These are phyloP conservation scores for Lepilemur septentrionalis DNA, from an alignment of 2,797 vertebrate species.

Conservation along the genomic window DNA sequence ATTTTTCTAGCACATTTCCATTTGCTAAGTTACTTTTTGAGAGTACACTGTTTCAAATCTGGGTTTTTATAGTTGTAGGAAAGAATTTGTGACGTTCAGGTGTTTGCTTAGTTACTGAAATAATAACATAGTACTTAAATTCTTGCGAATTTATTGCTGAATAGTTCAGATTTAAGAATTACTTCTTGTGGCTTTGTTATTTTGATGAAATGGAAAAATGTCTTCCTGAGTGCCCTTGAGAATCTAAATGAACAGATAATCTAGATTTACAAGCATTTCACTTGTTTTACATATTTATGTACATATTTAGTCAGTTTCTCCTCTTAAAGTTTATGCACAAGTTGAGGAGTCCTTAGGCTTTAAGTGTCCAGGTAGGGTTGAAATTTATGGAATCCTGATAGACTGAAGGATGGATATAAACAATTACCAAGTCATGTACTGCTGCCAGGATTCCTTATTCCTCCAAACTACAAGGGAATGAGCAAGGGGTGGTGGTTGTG, in stretches of 20 bases:
- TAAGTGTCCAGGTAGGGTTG: not conserved
- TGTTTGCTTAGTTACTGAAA: not conserved
- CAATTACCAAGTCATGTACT: not conserved
- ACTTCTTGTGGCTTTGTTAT: not conserved
- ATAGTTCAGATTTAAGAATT: not conserved
- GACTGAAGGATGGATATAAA: not conserved
- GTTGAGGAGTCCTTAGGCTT: not conserved
- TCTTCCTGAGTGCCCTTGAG: not conserved
- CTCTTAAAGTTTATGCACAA: not conserved
- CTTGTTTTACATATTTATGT: not conserved
- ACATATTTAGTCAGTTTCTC: not conserved
- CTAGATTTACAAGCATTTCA: not conserved
- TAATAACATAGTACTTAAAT: not conserved
- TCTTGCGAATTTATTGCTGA: not conserved
- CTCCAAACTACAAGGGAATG: not conserved
- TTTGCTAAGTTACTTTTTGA: constrained; percentile 26
- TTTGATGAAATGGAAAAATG: not conserved
- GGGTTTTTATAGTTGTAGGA: not conserved
- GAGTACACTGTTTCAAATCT: not conserved
- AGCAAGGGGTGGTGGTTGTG: not conserved
- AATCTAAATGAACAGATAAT: not conserved
- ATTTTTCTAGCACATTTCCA: constrained; percentile 26
- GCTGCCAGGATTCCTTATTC: not conserved
- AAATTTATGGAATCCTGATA: not conserved
- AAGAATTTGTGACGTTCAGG: not conserved